Percentiles rank a stretch among this genome's conserved stretches.
These are phyloP conservation scores for Orthosia cruda DNA, from an alignment of 2,888 invertebrate species.

Conservation along the genomic window DNA sequence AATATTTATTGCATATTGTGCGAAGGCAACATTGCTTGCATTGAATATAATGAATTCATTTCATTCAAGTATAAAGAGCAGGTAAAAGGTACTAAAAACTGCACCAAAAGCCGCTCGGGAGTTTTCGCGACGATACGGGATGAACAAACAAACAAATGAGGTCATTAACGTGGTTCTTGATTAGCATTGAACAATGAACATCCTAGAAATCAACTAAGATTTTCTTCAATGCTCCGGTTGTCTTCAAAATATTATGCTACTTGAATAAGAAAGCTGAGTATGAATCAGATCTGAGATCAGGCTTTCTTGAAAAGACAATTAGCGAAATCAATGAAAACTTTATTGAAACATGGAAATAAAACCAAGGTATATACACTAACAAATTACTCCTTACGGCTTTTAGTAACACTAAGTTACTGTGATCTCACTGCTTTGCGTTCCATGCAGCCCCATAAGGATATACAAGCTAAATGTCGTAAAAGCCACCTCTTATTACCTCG, in stretches of 20 bases:
- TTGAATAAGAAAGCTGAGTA: background rate
- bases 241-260: background rate
- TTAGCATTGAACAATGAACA: slow-evolving; percentile 13
- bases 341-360: background rate
- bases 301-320: background rate
- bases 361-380: background rate
- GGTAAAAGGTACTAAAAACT: background rate
- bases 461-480: slow-evolving; percentile 45
- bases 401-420: slow-evolving; percentile 2
- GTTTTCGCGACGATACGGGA: background rate
- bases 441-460: slow-evolving; percentile 9
- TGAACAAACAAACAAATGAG: slow-evolving; percentile 9
- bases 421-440: background rate
- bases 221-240: background rate
- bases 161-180: slow-evolving; percentile 14
- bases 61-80: background rate
- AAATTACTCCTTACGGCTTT: slow-evolving; percentile 1
- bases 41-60: slow-evolving; percentile 41
- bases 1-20: slow-evolving; percentile 49
- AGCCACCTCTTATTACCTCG: slow-evolving; percentile 28
- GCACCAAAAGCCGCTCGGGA: background rate
- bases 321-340: background rate
- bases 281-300: background rate
- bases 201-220: slow-evolving; percentile 14
- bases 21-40: slow-evolving; percentile 2